A percentile compares a stretch with the other conserved stretches of the same genome.
Conservation (phyloP, 2,113 vertebrate genomes). For the Pomatorhinus ruficollis region DNA sequence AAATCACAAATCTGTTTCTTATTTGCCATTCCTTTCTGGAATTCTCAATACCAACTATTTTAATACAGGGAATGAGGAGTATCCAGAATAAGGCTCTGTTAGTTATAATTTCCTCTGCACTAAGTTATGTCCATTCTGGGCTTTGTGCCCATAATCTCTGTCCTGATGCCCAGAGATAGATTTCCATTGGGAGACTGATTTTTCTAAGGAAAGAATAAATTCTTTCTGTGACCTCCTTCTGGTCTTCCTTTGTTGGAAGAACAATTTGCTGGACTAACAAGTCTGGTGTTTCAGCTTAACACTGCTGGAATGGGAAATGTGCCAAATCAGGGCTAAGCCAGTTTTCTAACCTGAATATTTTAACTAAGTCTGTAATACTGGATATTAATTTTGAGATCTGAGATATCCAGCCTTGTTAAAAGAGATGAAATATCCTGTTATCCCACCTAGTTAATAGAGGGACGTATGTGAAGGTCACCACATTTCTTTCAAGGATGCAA, state of each 20-base stretch:
- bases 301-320: not conserved
- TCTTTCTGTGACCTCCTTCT: not conserved
- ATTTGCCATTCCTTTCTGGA: not conserved
- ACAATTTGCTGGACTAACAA: not conserved
- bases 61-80: not conserved
- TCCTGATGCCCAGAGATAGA: not conserved
- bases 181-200: not conserved
- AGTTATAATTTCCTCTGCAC: not conserved
- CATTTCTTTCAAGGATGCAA: not conserved
- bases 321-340: not conserved
- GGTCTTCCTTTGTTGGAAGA: not conserved
- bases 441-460: not conserved
- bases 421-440: not conserved
- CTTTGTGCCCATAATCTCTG: not conserved
- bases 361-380: not conserved
- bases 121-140: not conserved
- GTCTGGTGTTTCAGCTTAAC: not conserved
- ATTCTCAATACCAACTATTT: not conserved
- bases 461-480: accelerated
- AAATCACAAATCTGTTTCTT: not conserved
- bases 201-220: not conserved
- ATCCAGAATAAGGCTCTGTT: not conserved
- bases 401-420: not conserved
- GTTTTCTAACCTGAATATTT: not conserved
- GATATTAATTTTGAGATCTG: not conserved